A percentile compares a stretch with the other conserved stretches of the same genome.
Evolutionary conservation across 2,113 vertebrate genomes (phyloP).

Genomic region (Sphaerodactylus townsendi): DNA sequence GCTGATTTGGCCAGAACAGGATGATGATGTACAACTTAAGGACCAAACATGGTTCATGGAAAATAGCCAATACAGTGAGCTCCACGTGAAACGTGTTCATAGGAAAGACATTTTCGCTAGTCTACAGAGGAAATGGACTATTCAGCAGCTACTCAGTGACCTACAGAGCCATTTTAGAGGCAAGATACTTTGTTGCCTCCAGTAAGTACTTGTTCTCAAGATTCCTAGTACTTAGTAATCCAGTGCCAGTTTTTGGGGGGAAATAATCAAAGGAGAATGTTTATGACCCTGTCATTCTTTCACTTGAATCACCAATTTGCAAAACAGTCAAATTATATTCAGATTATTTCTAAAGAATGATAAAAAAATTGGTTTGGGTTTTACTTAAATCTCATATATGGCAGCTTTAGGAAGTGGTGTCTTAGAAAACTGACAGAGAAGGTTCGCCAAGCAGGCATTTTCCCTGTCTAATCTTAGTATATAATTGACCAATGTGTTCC

Average conservation of each 20-base stretch:
- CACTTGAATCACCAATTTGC: not conserved
- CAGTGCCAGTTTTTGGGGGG: not conserved
- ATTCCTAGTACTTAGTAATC: not conserved
- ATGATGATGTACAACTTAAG: not conserved
- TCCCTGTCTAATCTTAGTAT: not conserved
- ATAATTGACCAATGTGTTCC: too few species aligned
- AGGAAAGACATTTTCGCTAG: not conserved
- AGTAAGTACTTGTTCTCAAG: not conserved
- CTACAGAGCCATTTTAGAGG: not conserved
- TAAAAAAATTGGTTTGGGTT: not conserved
- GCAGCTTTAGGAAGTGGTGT: not conserved
- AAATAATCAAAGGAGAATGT: not conserved
- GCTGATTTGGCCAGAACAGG: not conserved
- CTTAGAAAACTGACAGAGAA: not conserved
- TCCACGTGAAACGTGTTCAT: not conserved
- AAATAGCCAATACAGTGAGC: fast-evolving
- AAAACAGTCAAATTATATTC: not conserved
- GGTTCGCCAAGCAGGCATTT: not conserved
- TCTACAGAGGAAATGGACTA: not conserved
- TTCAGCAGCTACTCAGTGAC: not conserved
- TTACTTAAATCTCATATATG: not conserved
- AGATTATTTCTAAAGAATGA: not conserved
- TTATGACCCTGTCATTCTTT: not conserved
- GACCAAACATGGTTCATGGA: not conserved
- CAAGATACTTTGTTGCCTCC: not conserved